Base-by-base conservation (phyloP, 2,113 vertebrate species). In the Haliaeetus leucogaster region DNA sequence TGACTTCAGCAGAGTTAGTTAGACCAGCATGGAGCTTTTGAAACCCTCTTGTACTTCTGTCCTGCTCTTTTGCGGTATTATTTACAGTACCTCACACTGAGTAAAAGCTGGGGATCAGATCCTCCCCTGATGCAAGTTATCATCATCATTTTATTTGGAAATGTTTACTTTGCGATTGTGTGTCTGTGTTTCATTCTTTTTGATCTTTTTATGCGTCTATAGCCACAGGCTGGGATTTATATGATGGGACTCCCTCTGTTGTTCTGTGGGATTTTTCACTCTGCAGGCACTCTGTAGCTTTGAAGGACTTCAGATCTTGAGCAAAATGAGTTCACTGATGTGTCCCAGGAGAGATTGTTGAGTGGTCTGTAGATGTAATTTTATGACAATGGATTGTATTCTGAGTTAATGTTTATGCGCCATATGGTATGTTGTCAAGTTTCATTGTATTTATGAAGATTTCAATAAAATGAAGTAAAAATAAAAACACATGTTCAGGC, bases 391-490 rank as follows among this genome's bases (percentile, higher is more conserved):
- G 61, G 84, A 65, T 66, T 71, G 43, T 78, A 83, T 92, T 96
- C 87, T 70, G 88, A 96, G 55, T 94, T 97, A 89, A 94, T 87
- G 80, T 63, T 93, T 94, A 94, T 53, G 65, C n/a, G 48, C 79
- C 88, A 96, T 95, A 86, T 67, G 79, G 91, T 86, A 10, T 21
- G n/a, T 94, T 96, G 88, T 97, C 96, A 95, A 86, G 79, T 87
- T 94, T 92, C 87, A 77, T 83, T 92, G 82, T 82, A 82, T 68
- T 96, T 82, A 92, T 45, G 50, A 91, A 87, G 85, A 95, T 70
- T 78, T 92, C 91, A 42, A 55, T 80, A 83, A 95, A 95, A 58
- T 27, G 29, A 89, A 81, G 42, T 82, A 86, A 82, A 93, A 85
- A 90, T 61, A 94, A 93, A 96, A 97, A 91, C 63, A 79, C 34